Evolutionary conservation across 2,888 invertebrate species (phyloP).

Genomic region (Dicranocentrus wangi): DNA sequence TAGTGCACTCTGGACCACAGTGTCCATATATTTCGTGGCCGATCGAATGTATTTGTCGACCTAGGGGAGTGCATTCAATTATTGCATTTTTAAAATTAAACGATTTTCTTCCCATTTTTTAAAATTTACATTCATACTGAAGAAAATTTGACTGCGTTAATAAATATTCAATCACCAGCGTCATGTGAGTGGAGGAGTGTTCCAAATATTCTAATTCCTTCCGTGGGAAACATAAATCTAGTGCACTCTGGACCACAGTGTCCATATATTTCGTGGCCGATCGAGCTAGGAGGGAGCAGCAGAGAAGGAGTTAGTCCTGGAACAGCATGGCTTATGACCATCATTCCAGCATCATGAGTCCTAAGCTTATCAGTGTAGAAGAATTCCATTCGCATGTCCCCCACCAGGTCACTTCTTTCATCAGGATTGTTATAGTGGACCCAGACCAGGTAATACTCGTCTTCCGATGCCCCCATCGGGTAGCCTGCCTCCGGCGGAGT

Average conservation of each 20-base stretch:
- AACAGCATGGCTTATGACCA: neutral
- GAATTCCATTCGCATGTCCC: slow-evolving; percentile 7
- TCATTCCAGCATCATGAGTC: neutral
- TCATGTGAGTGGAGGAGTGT: slow-evolving; percentile 2
- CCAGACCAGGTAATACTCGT: slow-evolving; percentile 45
- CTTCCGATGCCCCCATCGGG: slow-evolving; percentile 11
- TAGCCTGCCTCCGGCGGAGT: slow-evolving; percentile 52
- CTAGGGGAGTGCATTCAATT: too few species aligned
- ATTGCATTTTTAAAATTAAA: too few species aligned
- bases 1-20: slow-evolving; percentile 21
- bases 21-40: slow-evolving; percentile 23
- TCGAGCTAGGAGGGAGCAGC: slow-evolving; percentile 13
- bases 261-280: neutral
- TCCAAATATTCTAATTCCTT: slow-evolving; percentile 16
- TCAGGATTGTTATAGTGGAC: slow-evolving; percentile 31
- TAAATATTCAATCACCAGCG: too few species aligned
- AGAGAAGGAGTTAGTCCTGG: slow-evolving; percentile 21
- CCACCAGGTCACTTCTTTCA: neutral
- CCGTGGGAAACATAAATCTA: slow-evolving; percentile 2
- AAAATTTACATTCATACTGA: too few species aligned
- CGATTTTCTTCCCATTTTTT: too few species aligned
- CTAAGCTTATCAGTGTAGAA: slow-evolving; percentile 43
- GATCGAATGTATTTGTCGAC: too few species aligned
- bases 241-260: slow-evolving; percentile 32
- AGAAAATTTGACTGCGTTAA: too few species aligned